Evolutionary conservation across 2,888 invertebrate genomes (phyloP), one percentile per base, ranked within the genome.

Genomic region (Ochropleura plecta): DNA sequence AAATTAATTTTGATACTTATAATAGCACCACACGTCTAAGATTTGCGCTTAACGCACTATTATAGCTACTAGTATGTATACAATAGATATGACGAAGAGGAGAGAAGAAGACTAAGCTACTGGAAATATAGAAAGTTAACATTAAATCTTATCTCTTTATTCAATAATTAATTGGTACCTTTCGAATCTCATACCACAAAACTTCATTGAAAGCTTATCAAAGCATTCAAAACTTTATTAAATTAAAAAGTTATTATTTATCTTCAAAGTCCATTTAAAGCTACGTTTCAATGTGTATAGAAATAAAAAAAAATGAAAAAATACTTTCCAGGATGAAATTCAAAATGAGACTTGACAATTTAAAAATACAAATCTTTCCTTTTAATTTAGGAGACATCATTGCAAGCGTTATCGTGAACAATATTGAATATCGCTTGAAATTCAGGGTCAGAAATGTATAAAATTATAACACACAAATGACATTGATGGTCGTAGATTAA

Each of bases 21-120:
- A 89, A 84, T 94, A 94, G 94, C 94, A 95, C 94, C 95, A 94
- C 93, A 93, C 94, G 88, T 88, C 93, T 93, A 93, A 87, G 84
- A 81, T 88, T 88, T 90, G 89, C 88, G 79, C 79, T 71, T 75
- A 70, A 84, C 76, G 77, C 82, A 73, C 81, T 80, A 80, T 77
- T 53, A 78, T 73, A 76, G 30, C 81, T 88, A 82, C 67, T 60
- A 70, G 65, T 79, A 74, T 79, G 83, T 71, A 78, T 86, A 84
- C 69, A 78, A 83, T 85, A 92, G 92, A 92, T 92, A 92, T 91
- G 92, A 90, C 51, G 85, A 88, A 89, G 88, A 91, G 90, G 89
- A 83, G 84, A 89, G 87, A 90, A 84, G 80, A 75, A 64, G 68
- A 76, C 81, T 82, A 86, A 68, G 18, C 83, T 87, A 88, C 79